phyloP scores from a whole-genome alignment of 2,113 vertebrate species.

The Aptenodytes patagonicus region DNA sequence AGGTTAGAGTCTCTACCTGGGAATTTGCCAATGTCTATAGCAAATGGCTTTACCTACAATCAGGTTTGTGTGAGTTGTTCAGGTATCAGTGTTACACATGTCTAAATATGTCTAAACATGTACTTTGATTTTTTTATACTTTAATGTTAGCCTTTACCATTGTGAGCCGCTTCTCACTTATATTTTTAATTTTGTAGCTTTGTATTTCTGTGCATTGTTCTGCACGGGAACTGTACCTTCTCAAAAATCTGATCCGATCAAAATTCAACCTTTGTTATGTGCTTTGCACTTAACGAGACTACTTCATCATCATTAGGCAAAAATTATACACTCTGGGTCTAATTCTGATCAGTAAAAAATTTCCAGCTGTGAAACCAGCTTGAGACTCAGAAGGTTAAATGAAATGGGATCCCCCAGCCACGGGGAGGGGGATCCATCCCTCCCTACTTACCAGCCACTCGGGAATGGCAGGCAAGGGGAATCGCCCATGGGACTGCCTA shows the following conservation, averaged over 20 bases:
- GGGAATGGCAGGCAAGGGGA: background rate
- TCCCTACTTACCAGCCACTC: background rate
- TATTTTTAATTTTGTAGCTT: background rate
- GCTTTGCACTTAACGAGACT: background rate
- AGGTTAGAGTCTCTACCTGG: background rate
- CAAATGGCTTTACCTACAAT: background rate
- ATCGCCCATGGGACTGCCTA: background rate
- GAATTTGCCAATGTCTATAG: background rate
- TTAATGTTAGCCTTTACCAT: background rate
- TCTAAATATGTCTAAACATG: background rate
- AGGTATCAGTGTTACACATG: background rate
- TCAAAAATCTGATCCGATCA: background rate
- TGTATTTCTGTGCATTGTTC: background rate
- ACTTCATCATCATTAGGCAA: background rate
- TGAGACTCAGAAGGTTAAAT: background rate
- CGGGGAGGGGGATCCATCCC: fast-evolving
- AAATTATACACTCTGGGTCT: background rate
- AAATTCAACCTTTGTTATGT: background rate
- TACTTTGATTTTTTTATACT: background rate
- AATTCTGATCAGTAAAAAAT: background rate
- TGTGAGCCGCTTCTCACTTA: background rate
- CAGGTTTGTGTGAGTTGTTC: background rate
- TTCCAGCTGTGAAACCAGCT: background rate
- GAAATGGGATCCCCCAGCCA: background rate
- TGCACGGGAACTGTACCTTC: background rate